Conservation (phyloP, 2,797 vertebrate genomes). For the Epinephelus coioides region DNA sequence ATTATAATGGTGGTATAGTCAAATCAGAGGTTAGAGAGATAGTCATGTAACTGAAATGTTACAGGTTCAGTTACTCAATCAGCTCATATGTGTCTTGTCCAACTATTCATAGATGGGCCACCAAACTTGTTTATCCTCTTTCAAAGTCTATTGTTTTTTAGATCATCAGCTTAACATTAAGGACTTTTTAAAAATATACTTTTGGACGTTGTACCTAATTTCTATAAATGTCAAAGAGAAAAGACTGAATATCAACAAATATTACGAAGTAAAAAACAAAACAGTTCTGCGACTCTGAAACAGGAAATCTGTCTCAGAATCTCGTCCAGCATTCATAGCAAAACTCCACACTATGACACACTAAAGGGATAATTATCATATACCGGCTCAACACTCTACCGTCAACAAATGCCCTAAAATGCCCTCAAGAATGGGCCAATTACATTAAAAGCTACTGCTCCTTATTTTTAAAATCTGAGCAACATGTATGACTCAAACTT, state of each 20-base stretch:
- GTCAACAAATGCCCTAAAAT: constrained; percentile 19
- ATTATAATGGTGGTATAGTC: constrained; percentile 20
- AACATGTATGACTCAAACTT: constrained; percentile 32
- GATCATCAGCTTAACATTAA: background rate
- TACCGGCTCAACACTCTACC: constrained; percentile 20
- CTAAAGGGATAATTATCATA: constrained; percentile 64
- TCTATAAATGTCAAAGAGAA: constrained; percentile 21
- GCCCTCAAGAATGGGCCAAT: constrained; percentile 25
- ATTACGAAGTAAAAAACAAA: background rate
- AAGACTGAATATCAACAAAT: constrained; percentile 15
- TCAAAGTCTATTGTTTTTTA: background rate
- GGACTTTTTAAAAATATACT: background rate
- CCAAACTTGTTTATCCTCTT: background rate
- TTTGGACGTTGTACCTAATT: constrained; percentile 37
- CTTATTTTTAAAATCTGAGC: constrained; percentile 1
- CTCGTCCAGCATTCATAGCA: constrained; percentile 27
- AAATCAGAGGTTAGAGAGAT: constrained; percentile 32
- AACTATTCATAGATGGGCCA: constrained; percentile 2
- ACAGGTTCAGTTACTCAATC: constrained; percentile 29
- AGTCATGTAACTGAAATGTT: constrained; percentile 31
- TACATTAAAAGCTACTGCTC: constrained; percentile 14
- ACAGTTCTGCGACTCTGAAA: constrained; percentile 31
- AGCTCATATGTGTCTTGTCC: constrained; percentile 9
- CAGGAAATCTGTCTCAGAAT: constrained; percentile 22
- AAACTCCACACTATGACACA: constrained; percentile 41